Percentiles rank a stretch among this genome's conserved stretches.
These are phyloP conservation scores for Drymodes brunneopygia DNA, from an alignment of 2,113 vertebrate species.

Conservation along the genomic window DNA sequence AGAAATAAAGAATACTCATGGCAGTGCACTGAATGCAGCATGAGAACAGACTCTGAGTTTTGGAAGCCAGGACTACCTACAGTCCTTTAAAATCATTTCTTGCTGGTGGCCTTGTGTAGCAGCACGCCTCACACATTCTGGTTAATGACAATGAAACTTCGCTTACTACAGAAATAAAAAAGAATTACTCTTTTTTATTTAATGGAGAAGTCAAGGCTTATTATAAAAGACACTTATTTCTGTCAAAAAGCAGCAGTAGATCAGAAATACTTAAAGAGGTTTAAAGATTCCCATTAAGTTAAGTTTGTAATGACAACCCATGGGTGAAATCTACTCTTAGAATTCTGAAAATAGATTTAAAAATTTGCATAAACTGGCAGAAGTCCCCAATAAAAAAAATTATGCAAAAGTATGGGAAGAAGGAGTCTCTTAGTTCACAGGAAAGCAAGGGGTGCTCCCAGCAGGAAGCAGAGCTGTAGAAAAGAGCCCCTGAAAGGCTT, in stretches of 20 bases:
- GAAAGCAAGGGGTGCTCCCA: not conserved
- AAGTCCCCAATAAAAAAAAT: not conserved
- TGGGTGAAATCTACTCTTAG: not conserved
- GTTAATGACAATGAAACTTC: not conserved
- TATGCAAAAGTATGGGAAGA: not conserved
- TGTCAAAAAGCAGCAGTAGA: not conserved
- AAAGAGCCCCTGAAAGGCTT: not conserved
- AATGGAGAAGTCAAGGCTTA: not conserved
- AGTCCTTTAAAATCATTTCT: not conserved
- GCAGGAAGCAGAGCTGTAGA: not conserved
- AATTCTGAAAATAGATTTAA: not conserved
- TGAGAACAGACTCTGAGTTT: not conserved
- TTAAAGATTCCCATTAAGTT: not conserved
- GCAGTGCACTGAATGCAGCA: not conserved
- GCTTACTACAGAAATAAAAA: not conserved
- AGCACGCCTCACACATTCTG: not conserved
- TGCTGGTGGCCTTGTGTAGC: not conserved
- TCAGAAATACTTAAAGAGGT: not conserved
- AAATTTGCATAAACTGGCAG: not conserved
- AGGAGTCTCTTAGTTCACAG: not conserved
- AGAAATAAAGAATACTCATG: not conserved
- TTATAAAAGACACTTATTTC: not conserved
- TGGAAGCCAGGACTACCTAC: not conserved
- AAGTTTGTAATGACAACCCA: not conserved
- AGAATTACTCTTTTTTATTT: not conserved